Evolutionary conservation across 1,140 invertebrate genomes (phyloP).

Genomic region (Polypedilum pembai): DNA sequence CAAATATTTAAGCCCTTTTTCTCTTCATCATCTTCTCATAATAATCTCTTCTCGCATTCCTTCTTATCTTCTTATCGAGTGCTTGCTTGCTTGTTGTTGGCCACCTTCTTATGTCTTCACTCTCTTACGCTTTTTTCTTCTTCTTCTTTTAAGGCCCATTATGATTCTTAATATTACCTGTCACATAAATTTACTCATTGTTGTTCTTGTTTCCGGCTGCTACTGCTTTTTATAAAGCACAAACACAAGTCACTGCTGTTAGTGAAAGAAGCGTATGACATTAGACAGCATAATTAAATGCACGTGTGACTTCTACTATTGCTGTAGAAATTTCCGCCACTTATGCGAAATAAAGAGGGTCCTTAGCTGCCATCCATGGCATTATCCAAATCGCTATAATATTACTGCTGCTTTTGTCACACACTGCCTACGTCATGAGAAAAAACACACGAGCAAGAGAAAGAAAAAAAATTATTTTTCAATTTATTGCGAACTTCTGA

Average conservation of each 20-base stretch:
- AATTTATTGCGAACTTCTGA: background rate
- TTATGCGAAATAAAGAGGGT: constrained; percentile 24
- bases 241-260: background rate
- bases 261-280: background rate
- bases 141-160: background rate
- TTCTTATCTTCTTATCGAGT: too few species aligned
- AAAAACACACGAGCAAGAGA: too few species aligned
- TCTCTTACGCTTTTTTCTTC: too few species aligned
- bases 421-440: too few species aligned
- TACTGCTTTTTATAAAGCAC: background rate
- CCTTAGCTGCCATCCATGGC: background rate
- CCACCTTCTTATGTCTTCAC: too few species aligned
- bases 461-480: background rate
- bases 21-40: background rate
- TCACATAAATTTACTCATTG: background rate
- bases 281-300: constrained; percentile 26
- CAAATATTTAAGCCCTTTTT: constrained; percentile 1
- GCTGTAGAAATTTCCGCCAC: background rate
- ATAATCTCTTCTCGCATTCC: too few species aligned
- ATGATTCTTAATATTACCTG: constrained; percentile 19
- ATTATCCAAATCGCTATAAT: constrained; percentile 16
- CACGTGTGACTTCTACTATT: background rate
- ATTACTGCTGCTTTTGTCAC: background rate
- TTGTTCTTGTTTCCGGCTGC: background rate
- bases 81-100: too few species aligned